These are phyloP conservation scores for Ornithorhynchus anatinus DNA, from an alignment of 2,113 vertebrate genomes.

Conservation along the genomic window DNA sequence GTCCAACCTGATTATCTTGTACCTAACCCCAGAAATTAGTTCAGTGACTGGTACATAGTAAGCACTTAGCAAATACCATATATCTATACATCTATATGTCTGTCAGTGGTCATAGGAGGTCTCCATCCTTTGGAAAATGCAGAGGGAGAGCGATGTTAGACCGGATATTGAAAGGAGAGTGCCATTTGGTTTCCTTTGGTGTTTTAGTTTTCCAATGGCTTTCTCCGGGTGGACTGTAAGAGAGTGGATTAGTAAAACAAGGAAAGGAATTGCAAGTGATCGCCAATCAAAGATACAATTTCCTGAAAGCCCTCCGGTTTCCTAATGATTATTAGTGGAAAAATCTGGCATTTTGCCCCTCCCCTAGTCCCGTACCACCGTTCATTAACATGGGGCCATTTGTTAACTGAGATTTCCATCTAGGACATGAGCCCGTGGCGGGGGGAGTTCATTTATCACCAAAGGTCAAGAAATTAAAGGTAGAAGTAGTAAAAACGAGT, in stretches of 20 bases:
- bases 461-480: constrained; percentile 23
- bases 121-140: too few relatives aligned
- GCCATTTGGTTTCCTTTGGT: too few relatives aligned
- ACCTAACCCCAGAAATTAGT: too few relatives aligned
- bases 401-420: neutral
- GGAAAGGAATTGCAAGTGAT: neutral
- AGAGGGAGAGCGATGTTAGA: too few relatives aligned
- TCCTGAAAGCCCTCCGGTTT: neutral
- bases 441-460: neutral
- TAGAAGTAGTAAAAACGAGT: constrained; percentile 13
- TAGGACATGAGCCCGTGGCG: neutral
- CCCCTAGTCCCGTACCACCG: neutral
- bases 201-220: too few relatives aligned
- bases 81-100: too few relatives aligned
- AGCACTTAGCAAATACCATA: too few relatives aligned
- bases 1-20: too few relatives aligned
- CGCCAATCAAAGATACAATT: neutral
- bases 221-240: too few relatives aligned
- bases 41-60: too few relatives aligned
- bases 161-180: too few relatives aligned
- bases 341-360: neutral
- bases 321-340: neutral
- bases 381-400: neutral
- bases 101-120: too few relatives aligned
- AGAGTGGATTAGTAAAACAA: neutral